phyloP scores from a whole-genome alignment of 2,888 invertebrate genomes.

The Eupeodes luniger region DNA sequence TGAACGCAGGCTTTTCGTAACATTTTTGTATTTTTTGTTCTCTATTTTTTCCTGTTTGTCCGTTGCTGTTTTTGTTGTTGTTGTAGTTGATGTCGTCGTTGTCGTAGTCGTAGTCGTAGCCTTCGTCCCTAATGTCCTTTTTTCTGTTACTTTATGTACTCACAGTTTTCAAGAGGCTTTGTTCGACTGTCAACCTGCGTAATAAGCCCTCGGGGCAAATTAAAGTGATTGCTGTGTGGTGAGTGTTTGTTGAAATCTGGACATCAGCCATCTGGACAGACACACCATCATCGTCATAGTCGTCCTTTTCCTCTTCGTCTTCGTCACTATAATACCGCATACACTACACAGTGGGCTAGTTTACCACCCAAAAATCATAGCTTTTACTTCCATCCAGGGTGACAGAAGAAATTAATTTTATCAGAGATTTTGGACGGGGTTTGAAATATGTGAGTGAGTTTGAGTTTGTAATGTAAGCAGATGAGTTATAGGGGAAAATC shows the following conservation, averaged over 20 bases:
- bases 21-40: conserved; percentile 1
- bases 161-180: conserved; percentile 30
- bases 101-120: too few relatives aligned
- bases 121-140: conserved; percentile 32
- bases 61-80: too few relatives aligned
- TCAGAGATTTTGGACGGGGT: too few relatives aligned
- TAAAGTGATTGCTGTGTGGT: conserved; percentile 73
- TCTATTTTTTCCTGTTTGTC: neutral
- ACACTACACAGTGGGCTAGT: neutral
- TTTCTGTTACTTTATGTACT: conserved; percentile 41
- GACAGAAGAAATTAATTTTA: too few relatives aligned
- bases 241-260: conserved; percentile 70
- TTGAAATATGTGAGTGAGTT: too few relatives aligned
- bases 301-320: neutral
- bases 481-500: too few relatives aligned
- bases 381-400: neutral
- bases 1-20: conserved; percentile 56
- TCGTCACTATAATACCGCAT: neutral
- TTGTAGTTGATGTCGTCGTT: too few relatives aligned
- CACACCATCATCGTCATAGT: neutral
- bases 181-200: conserved; percentile 54
- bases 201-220: conserved; percentile 70
- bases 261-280: conserved; percentile 35
- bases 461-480: too few relatives aligned
- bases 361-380: neutral